phyloP scores from a whole-genome alignment of 2,888 invertebrate genomes.

The Allygus modestus region DNA sequence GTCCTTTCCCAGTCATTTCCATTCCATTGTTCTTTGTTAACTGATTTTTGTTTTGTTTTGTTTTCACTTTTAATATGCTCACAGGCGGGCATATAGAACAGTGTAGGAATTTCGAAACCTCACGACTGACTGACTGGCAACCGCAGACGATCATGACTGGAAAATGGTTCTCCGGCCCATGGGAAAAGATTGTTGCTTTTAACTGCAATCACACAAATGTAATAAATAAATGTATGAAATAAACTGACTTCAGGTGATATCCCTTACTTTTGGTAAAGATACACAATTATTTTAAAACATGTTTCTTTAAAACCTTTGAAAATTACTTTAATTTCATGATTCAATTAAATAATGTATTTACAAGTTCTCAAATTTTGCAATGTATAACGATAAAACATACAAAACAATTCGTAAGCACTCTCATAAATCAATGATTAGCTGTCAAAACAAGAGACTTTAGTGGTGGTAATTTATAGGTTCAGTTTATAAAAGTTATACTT shows the following conservation, averaged over 20 bases:
- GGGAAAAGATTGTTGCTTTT: background rate
- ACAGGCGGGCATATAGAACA: slow-evolving; percentile 20
- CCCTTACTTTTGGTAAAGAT: no score
- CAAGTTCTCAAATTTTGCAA: no score
- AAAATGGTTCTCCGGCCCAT: background rate
- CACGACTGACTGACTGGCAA: slow-evolving; percentile 1
- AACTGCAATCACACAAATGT: no score
- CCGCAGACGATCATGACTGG: slow-evolving; percentile 7
- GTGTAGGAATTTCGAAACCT: background rate
- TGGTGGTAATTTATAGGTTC: background rate
- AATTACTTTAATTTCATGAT: no score
- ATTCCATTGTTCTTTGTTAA: slow-evolving; percentile 33
- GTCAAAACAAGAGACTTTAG: background rate
- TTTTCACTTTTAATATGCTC: slow-evolving; percentile 28
- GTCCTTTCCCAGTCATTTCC: slow-evolving; percentile 33
- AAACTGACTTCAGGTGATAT: no score
- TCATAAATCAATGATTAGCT: no score
- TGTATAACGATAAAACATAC: no score
- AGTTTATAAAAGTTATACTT: no score
- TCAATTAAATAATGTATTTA: no score
- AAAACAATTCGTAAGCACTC: no score
- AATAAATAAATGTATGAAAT: no score
- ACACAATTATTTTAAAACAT: no score
- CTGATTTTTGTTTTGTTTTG: slow-evolving; percentile 18
- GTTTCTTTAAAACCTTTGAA: background rate